Base-by-base conservation (phyloP, 1,140 invertebrate genomes). In the Brachionus manjavacas region DNA sequence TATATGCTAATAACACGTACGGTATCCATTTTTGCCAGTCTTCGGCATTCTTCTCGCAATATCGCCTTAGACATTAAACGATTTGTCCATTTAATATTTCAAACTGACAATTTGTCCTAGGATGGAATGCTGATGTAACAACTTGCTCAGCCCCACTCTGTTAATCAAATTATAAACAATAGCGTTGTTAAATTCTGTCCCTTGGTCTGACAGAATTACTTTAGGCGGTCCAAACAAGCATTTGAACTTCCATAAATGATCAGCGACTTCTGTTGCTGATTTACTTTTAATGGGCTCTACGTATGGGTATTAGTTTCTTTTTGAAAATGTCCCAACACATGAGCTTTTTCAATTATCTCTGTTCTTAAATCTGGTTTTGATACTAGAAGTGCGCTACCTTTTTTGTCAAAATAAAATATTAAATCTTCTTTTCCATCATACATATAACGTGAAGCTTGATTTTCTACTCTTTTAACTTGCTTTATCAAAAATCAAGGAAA, bases 11-110 rank as follows among this genome's bases (percentile, higher is more conserved):
- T 60, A 52, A 23, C 46, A 81, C 39, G 4, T 25, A 81, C n/a
- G 39, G 78, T 14, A 81, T 49, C 25, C 43, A 81, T 55, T 31
- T 81, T n/a, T 0, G 25, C 46, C 78, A 81, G 55, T 81, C 52
- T 23, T 35, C n/a, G 3, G 3, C n/a, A 81, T 81, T 81, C 23
- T 80, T 6, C 11, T 64, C 35, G 7, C n/a, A 52, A 23, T 31
- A 23, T 64, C 25, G 46, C 23, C 23, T 39, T 25, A 81, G 20
- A 23, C 16, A 20, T 35, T 49, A 31, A 66, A 23, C 20, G 35
- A 60, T 1, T 25, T 31, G 23, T 0, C 23, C 52, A 43, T 81
- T 81, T 14, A 81, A 55, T 39, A 46, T 52, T 14, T 81, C 46
- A 20, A 66, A 31, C 52, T 81, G 78, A 23, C 46, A 7, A 16